phyloP scores from a whole-genome alignment of 2,888 invertebrate species.

The Rugalucina vietnamica region DNA sequence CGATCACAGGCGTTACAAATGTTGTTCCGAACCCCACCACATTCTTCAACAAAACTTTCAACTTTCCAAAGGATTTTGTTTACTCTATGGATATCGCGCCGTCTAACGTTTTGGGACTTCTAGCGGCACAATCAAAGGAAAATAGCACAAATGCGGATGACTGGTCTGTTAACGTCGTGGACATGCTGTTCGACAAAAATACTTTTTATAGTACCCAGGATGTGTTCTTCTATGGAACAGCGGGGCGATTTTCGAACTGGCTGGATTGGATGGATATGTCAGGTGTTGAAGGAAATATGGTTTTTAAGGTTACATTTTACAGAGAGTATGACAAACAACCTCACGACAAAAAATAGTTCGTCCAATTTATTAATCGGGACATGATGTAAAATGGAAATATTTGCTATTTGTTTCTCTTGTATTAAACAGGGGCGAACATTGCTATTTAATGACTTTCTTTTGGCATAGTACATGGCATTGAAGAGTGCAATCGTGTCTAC shows the following conservation, averaged over 20 bases:
- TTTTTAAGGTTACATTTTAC: constrained; percentile 45
- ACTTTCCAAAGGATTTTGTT: constrained; percentile 47
- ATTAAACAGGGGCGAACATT: no score
- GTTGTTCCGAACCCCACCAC: background rate
- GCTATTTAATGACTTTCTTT: no score
- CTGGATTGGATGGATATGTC: constrained; percentile 63
- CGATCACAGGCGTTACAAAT: background rate
- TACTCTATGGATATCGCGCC: constrained; percentile 55
- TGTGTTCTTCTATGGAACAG: constrained; percentile 56
- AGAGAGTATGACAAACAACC: no score
- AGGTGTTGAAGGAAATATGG: constrained; percentile 54
- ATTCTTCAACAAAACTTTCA: constrained; percentile 11
- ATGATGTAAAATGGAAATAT: no score
- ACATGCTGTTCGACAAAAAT: constrained; percentile 46
- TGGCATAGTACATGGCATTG: no score
- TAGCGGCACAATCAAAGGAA: constrained; percentile 39
- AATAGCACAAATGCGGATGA: constrained; percentile 2
- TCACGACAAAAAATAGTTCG: no score
- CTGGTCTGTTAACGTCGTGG: constrained; percentile 52
- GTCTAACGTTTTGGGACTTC: constrained; percentile 44
- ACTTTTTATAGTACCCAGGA: background rate
- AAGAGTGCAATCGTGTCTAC: no score
- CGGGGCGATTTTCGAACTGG: constrained; percentile 54
- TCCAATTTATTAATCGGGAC: no score
- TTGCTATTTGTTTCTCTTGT: no score